Evolutionary conservation across 2,113 vertebrate species (phyloP).

Genomic region (Passerina amoena): DNA sequence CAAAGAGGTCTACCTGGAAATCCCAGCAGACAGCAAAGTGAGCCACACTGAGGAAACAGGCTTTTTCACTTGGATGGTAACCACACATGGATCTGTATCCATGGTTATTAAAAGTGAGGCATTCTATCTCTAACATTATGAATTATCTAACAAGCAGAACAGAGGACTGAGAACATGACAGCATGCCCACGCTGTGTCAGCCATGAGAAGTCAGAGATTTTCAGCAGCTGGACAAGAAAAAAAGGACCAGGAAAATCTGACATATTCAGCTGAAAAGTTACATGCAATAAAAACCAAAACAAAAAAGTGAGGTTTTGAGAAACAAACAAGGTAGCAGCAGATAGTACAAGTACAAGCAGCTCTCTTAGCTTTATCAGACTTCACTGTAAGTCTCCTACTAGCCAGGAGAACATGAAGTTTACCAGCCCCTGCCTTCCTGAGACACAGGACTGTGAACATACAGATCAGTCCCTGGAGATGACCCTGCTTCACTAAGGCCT

Average conservation of each 20-base stretch:
- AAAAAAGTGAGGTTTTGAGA: neutral
- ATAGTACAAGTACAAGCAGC: neutral
- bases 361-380: neutral
- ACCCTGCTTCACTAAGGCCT: neutral
- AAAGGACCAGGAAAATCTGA: neutral
- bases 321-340: neutral
- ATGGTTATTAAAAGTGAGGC: neutral
- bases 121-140: neutral
- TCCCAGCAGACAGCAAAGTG: neutral
- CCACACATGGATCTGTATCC: neutral
- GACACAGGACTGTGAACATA: neutral
- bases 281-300: neutral
- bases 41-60: neutral
- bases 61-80: neutral
- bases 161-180: neutral
- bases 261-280: neutral
- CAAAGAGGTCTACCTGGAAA: neutral
- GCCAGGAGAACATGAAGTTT: neutral
- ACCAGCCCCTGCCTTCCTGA: neutral
- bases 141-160: neutral
- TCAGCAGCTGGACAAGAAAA: neutral
- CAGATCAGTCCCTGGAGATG: fast-evolving
- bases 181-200: neutral
- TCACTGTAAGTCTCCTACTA: neutral
- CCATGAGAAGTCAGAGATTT: neutral